These are phyloP conservation scores for Pocillopora damicornis DNA, from an alignment of 64 coral and sea anemone genomes.

Conservation along the genomic window DNA sequence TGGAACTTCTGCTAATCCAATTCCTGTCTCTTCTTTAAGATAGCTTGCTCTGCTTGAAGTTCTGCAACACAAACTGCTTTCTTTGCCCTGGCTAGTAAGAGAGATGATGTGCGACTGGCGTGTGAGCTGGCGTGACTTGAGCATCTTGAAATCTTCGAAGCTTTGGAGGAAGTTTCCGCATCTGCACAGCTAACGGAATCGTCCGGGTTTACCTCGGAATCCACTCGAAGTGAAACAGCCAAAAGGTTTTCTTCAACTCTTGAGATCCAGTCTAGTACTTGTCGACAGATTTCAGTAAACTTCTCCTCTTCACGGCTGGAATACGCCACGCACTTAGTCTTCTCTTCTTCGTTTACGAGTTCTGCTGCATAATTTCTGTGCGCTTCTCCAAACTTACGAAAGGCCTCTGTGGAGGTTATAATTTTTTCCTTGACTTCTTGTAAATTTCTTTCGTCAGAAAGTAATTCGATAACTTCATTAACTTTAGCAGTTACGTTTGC, in stretches of 20 bases:
- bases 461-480: background rate
- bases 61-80: background rate
- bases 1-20: slow-evolving; percentile 17
- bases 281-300: background rate
- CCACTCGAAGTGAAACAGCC: background rate
- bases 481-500: background rate
- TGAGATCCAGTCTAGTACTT: background rate
- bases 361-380: background rate
- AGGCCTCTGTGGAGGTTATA: background rate
- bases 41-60: slow-evolving; percentile 11
- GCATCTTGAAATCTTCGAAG: background rate
- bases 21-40: background rate
- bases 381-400: background rate
- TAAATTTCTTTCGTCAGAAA: background rate
- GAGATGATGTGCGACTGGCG: background rate
- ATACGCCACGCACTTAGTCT: background rate
- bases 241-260: background rate
- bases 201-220: background rate
- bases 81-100: background rate
- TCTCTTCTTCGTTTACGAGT: background rate
- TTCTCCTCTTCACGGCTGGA: background rate
- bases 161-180: background rate
- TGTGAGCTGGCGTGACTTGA: background rate
- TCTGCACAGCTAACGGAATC: background rate
- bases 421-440: slow-evolving; percentile 9